Base-by-base conservation (phyloP, 2,113 vertebrate genomes). In the Oxyruncus cristatus region DNA sequence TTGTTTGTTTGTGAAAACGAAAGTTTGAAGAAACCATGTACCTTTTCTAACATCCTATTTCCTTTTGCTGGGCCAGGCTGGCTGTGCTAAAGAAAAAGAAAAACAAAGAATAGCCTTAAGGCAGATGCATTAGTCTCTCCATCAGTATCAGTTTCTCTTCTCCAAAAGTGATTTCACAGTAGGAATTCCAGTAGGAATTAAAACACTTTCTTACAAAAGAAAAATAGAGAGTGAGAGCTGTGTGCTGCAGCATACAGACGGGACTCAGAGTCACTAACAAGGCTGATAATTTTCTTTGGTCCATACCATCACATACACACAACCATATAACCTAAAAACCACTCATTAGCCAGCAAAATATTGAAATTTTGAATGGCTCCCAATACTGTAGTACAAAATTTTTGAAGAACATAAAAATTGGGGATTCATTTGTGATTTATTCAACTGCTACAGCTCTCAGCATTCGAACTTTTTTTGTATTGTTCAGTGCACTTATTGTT, bases 161-260 rank as follows among this genome's bases (percentile, higher is more conserved):
- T 92, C 61, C 41, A 85, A 65, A 97, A 96, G 66, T 47, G 58
- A 79, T 73, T 94, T 87, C 92, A 91, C 61, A 89, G 70, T 73
- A 94, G 70, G 71, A 94, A 93, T 93, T 92, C 92, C 88, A 52
- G 49, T n/a, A 94, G 97, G 93, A 94, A 62, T 80, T 72, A 84
- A 94, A 94, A 96, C 79, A 56, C 41, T 86, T 81, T 14, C 68
- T 28, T 75, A 58, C 30, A 70, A 76, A 76, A 92, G 82, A 77
- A 71, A 83, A 28, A 79, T 8, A 81, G 52, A 88, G 49, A 77
- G 76, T 46, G 81, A 92, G 52, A 93, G 33, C 41, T 85, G 12
- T 2, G 3, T 72, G 52, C 52, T 91, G 33, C 73, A 95, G 74
- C 87, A 66, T 88, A 56, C 42, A 72, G 50, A 61, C 76, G 55